Evolutionary conservation across 2,888 invertebrate species (phyloP).

Genomic region (Drosophila histrio): DNA sequence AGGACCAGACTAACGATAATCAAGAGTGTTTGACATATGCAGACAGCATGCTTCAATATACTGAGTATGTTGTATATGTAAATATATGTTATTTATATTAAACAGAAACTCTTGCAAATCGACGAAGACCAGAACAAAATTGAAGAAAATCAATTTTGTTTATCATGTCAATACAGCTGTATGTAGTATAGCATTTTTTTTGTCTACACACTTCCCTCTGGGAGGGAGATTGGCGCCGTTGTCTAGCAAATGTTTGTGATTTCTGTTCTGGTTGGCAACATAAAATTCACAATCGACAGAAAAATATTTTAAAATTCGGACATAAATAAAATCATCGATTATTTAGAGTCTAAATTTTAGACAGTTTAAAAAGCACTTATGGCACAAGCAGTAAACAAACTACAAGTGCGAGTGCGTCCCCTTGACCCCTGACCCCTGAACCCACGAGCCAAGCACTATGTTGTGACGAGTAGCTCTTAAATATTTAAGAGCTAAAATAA

Average conservation of each 20-base stretch:
- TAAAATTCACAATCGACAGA: slow-evolving; percentile 30
- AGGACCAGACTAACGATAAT: background rate
- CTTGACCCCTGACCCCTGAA: slow-evolving; percentile 6
- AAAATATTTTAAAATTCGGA: slow-evolving; percentile 35
- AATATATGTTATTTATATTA: background rate
- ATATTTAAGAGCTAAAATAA: slow-evolving; percentile 15
- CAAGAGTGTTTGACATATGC: background rate
- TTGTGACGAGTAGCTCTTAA: slow-evolving; percentile 1
- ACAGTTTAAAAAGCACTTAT: slow-evolving; percentile 56
- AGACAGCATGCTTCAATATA: background rate
- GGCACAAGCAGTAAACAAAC: slow-evolving; percentile 44
- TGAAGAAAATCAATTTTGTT: slow-evolving; percentile 43
- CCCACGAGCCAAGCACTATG: background rate
- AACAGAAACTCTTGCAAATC: background rate
- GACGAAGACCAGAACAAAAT: background rate
- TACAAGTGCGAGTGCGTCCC: slow-evolving; percentile 5
- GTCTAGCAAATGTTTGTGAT: slow-evolving; percentile 34
- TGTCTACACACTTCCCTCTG: background rate
- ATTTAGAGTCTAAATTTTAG: too few species aligned
- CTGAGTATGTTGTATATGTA: background rate
- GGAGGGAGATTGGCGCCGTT: slow-evolving; percentile 43
- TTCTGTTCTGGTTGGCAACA: slow-evolving; percentile 36
- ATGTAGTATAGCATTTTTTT: slow-evolving; percentile 8
- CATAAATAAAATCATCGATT: slow-evolving; percentile 48
- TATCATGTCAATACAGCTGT: slow-evolving; percentile 54